Percentiles rank a stretch among this genome's conserved stretches.
Conservation (phyloP, 2,113 vertebrate genomes). For the mouse (Mus musculus) region DNA sequence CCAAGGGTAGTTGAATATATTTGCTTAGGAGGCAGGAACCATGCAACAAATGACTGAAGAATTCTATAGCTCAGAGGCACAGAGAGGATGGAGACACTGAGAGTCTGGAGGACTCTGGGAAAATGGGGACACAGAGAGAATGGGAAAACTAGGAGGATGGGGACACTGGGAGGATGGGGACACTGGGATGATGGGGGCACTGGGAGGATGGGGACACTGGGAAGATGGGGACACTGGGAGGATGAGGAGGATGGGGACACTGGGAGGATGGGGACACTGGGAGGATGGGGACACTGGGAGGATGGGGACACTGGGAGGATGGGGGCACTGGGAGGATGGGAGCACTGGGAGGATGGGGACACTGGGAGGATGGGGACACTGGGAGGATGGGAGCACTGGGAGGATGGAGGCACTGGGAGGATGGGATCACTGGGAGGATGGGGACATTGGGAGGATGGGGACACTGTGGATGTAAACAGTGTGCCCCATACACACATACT, state of each 20-base stretch:
- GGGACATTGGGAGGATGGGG: background rate
- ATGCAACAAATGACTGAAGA: rapidly evolving
- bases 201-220: background rate
- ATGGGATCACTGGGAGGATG: background rate
- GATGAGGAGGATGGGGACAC: background rate
- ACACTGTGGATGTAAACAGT: too few species aligned
- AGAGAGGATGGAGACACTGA: background rate
- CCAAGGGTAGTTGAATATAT: background rate
- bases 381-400: background rate
- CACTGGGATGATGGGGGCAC: background rate
- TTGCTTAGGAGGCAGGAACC: background rate
- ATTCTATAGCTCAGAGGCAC: rapidly evolving
- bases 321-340: background rate
- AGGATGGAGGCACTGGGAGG: background rate
- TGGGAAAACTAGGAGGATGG: too few species aligned
- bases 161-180: background rate
- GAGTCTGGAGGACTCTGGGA: background rate
- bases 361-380: too few species aligned
- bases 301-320: background rate
- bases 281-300: background rate
- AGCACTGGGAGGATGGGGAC: too few species aligned
- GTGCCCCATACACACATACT: background rate
- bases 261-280: background rate
- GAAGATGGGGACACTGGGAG: background rate
- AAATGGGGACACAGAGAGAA: background rate